These are phyloP conservation scores for Falco columbarius DNA, from an alignment of 2,797 vertebrate genomes.

Conservation along the genomic window DNA sequence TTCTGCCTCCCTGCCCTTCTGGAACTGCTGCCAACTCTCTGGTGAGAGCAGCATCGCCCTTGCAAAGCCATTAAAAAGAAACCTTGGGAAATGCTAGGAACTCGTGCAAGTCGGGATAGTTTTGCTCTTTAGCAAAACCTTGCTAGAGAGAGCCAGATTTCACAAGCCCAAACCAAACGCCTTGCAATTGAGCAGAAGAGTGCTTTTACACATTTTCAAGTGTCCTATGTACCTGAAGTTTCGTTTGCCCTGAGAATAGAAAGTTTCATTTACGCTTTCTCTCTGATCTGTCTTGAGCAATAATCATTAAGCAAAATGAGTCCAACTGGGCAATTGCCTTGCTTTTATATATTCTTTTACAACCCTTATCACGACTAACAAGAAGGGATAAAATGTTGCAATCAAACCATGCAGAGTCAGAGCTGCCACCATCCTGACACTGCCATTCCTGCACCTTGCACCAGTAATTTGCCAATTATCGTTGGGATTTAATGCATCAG, in stretches of 20 bases:
- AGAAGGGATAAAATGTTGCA: not conserved
- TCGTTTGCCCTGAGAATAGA: not conserved
- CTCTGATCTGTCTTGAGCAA: not conserved
- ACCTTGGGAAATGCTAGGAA: not conserved
- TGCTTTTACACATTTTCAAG: accelerated
- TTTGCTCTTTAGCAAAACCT: not conserved
- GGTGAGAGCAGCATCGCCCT: not conserved
- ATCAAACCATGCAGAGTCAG: not conserved
- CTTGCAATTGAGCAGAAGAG: not conserved
- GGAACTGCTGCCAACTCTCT: accelerated
- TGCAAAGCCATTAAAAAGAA: not conserved
- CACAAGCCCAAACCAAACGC: not conserved
- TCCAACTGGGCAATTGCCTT: not conserved
- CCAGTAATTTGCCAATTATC: not conserved
- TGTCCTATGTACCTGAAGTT: not conserved
- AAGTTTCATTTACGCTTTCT: not conserved
- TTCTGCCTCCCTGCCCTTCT: not conserved
- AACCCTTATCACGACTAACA: not conserved
- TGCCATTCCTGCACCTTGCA: not conserved
- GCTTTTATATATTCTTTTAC: not conserved
- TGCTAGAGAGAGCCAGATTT: not conserved
- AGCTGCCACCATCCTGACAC: not conserved
- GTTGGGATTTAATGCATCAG: not conserved
- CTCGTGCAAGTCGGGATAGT: not conserved
- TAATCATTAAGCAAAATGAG: not conserved